Evolutionary conservation across 1,140 invertebrate genomes (phyloP).

Genomic region (Xylocopa sonorina): DNA sequence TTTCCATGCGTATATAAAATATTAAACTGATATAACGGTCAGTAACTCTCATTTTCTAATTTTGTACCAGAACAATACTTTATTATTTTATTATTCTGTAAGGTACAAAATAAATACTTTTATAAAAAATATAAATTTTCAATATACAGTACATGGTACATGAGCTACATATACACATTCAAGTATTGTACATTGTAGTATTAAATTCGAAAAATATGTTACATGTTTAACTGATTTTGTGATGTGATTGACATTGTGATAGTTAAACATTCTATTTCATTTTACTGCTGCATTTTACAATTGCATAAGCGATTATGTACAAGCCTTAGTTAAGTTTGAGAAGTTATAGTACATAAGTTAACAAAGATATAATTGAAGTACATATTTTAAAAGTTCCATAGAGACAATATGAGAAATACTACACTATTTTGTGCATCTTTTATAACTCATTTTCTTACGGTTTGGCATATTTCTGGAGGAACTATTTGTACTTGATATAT

Average conservation of each 20-base stretch:
- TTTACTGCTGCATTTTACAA: neutral
- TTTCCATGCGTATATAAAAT: neutral
- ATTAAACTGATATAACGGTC: neutral
- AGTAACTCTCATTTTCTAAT: constrained; percentile 10
- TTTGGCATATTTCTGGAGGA: constrained; percentile 43
- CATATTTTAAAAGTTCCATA: neutral
- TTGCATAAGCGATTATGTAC: constrained; percentile 36
- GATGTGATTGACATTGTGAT: neutral
- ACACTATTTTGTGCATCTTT: neutral
- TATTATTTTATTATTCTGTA: constrained; percentile 31
- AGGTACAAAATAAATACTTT: constrained; percentile 65
- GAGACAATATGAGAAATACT: neutral
- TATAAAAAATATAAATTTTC: constrained; percentile 73
- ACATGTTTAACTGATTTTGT: constrained; percentile 15
- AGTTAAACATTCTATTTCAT: neutral
- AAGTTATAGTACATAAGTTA: constrained; percentile 10
- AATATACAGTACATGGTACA: constrained; percentile 18
- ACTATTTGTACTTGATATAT: constrained; percentile 37
- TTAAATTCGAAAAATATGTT: constrained; percentile 53
- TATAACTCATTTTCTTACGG: constrained; percentile 9
- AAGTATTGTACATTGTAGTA: constrained; percentile 22
- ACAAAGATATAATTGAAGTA: constrained; percentile 29
- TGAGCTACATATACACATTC: constrained; percentile 33
- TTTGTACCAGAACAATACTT: constrained; percentile 48
- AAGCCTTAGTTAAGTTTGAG: constrained; percentile 17